These are phyloP conservation scores for Acinonyx jubatus DNA, from an alignment of 2,113 vertebrate species.

Conservation along the genomic window DNA sequence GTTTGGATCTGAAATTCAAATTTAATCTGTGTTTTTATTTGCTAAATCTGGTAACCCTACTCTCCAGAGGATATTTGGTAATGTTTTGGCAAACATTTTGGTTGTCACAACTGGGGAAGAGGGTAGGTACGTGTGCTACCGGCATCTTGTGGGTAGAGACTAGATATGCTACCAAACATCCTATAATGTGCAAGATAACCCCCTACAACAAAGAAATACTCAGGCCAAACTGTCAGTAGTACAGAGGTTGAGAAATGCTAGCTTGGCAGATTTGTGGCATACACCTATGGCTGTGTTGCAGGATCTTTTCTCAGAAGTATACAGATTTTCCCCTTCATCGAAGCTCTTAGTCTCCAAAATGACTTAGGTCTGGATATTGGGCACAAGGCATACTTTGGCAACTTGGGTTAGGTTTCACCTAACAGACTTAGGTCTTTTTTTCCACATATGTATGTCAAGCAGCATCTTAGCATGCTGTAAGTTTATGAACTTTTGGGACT, in stretches of 20 bases:
- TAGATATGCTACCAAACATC: neutral
- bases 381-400: neutral
- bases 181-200: neutral
- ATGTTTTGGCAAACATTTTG: neutral
- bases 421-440: neutral
- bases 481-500: neutral
- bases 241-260: neutral
- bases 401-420: neutral
- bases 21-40: neutral
- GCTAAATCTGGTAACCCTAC: neutral
- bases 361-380: neutral
- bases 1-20: constrained; percentile 11
- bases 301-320: neutral
- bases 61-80: neutral
- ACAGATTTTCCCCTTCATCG: neutral
- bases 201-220: neutral
- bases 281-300: neutral
- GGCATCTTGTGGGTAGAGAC: neutral
- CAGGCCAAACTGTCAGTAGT: neutral
- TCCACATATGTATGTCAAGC: neutral
- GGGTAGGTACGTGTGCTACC: neutral
- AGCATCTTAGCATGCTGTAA: neutral
- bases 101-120: neutral
- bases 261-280: neutral
- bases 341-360: neutral